Evolutionary conservation across 2,797 vertebrate species (phyloP).

Genomic region (Nyctibius grandis): DNA sequence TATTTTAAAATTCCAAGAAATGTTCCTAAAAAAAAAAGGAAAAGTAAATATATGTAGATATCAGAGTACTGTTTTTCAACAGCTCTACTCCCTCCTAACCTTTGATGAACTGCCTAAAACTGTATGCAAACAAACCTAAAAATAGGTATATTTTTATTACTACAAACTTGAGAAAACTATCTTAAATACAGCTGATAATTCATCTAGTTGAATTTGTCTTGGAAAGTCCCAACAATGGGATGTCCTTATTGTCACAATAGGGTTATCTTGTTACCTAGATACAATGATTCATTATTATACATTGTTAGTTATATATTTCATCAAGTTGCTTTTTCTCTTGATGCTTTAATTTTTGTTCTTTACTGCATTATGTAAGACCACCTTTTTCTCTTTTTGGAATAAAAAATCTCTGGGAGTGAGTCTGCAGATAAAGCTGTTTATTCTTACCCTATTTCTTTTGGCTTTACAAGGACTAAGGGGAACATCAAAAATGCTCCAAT

Average conservation of each 20-base stretch:
- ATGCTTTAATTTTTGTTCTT: not conserved
- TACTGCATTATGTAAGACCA: not conserved
- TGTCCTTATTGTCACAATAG: not conserved
- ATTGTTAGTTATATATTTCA: not conserved
- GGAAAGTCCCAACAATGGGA: not conserved
- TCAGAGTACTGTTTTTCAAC: not conserved
- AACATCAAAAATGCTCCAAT: not conserved
- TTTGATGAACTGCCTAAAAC: not conserved
- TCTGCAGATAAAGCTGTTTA: not conserved
- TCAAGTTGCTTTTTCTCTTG: not conserved
- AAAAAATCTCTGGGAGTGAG: accelerated
- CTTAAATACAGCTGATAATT: not conserved
- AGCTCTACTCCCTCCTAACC: not conserved
- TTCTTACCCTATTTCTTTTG: not conserved
- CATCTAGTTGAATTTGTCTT: not conserved
- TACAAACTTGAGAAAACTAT: not conserved
- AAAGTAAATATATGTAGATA: not conserved
- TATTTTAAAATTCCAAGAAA: not conserved
- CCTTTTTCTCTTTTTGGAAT: not conserved
- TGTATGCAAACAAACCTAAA: not conserved
- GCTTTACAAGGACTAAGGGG: not conserved
- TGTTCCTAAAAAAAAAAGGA: not conserved
- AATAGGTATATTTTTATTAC: not conserved
- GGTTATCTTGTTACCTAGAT: not conserved
- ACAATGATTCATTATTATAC: not conserved